phyloP scores from a whole-genome alignment of 2,888 invertebrate genomes.

The Thereva nobilitata region DNA sequence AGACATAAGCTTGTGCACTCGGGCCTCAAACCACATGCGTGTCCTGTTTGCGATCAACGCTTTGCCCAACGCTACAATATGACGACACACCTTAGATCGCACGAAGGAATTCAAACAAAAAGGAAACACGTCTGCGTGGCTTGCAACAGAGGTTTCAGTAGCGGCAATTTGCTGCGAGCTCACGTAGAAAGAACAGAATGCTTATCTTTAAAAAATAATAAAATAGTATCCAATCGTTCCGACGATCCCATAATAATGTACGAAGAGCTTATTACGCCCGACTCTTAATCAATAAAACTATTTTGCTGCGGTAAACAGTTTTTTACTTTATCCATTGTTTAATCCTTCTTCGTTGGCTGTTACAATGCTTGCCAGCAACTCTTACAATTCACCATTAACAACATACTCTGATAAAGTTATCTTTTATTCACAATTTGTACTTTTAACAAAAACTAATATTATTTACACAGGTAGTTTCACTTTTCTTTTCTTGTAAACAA shows the following conservation, averaged over 20 bases:
- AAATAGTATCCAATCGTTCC: conserved; percentile 1
- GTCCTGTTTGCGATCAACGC: conserved; percentile 42
- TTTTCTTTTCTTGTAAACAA: too few relatives aligned
- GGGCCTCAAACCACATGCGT: conserved; percentile 45
- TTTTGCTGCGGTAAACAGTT: too few relatives aligned
- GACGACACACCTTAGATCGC: conserved; percentile 31
- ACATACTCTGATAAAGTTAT: too few relatives aligned
- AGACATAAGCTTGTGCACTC: conserved; percentile 57
- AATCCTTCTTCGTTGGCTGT: too few relatives aligned
- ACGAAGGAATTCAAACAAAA: conserved; percentile 22
- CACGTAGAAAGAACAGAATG: conserved; percentile 10
- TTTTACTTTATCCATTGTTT: too few relatives aligned
- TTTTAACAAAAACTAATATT: too few relatives aligned
- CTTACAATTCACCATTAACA: too few relatives aligned
- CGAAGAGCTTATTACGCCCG: too few relatives aligned
- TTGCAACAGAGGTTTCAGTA: conserved; percentile 14
- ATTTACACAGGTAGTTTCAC: too few relatives aligned
- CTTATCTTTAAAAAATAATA: background rate
- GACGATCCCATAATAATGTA: background rate
- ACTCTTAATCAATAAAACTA: too few relatives aligned
- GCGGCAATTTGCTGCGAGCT: background rate
- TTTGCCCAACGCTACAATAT: conserved; percentile 43
- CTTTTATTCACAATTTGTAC: too few relatives aligned
- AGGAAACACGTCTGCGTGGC: conserved; percentile 10
- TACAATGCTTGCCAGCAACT: too few relatives aligned